Evolutionary conservation across 2,797 vertebrate genomes (phyloP).

Genomic region (Aeoliscus strigatus): DNA sequence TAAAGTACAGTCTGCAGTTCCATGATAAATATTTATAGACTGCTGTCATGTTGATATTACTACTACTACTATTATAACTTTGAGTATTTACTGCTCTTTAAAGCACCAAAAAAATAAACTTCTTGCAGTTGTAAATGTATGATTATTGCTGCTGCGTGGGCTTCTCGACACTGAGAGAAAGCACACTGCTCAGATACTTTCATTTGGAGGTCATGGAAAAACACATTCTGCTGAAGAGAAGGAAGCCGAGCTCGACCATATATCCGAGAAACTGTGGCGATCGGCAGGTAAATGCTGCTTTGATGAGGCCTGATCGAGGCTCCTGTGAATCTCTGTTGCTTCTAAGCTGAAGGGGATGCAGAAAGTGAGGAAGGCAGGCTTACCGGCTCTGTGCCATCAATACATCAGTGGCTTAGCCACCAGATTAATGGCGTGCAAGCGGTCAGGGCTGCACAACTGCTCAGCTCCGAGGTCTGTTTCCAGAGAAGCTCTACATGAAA

Average conservation of each 20-base stretch:
- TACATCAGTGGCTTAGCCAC: conserved; percentile 76
- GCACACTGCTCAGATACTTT: no score
- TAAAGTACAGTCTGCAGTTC: no score
- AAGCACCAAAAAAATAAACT: no score
- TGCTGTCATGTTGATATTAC: no score
- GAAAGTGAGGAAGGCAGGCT: conserved; percentile 65
- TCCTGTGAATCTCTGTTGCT: conserved; percentile 54
- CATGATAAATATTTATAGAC: no score
- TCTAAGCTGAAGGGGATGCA: conserved; percentile 64
- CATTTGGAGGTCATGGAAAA: no score
- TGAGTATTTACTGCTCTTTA: no score
- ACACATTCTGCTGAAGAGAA: no score
- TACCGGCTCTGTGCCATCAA: conserved; percentile 71
- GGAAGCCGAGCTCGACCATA: conserved; percentile 10
- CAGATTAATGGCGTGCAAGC: conserved; percentile 75
- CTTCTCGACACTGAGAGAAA: no score
- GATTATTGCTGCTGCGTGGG: no score
- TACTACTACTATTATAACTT: no score
- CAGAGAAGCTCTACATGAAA: conserved; percentile 57
- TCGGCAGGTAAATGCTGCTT: conserved; percentile 56
- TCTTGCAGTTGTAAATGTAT: no score
- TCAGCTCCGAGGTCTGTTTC: conserved; percentile 64
- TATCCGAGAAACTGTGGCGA: conserved; percentile 32
- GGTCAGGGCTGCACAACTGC: conserved; percentile 69
- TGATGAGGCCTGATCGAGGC: conserved; percentile 47